Evolutionary conservation across 2,113 vertebrate genomes (phyloP).

Genomic region (Stomatorhinus ivindoensis): DNA sequence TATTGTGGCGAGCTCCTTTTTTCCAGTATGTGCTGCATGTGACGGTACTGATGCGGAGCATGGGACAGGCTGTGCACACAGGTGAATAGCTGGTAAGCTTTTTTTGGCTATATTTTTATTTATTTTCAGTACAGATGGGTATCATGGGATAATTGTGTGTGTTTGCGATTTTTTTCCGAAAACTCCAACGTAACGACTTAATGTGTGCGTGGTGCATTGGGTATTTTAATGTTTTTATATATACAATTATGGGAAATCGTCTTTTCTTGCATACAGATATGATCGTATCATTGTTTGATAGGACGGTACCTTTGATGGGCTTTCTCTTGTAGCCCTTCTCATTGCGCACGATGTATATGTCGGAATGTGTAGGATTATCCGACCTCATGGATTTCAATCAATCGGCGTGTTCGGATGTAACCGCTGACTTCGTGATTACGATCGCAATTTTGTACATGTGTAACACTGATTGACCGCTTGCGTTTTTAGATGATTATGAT

Average conservation of each 20-base stretch:
- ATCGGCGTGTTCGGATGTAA: neutral
- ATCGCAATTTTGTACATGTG: neutral
- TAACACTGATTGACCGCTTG: neutral
- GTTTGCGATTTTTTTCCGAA: neutral
- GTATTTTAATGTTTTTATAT: neutral
- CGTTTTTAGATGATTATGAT: neutral
- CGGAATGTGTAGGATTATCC: neutral
- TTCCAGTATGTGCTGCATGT: constrained; percentile 18
- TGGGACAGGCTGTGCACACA: constrained; percentile 8
- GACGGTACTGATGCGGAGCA: constrained; percentile 3
- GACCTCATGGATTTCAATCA: neutral
- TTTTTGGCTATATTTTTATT: neutral
- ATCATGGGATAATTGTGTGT: neutral
- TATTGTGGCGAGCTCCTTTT: neutral
- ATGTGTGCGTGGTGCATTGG: neutral
- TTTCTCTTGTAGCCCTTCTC: neutral
- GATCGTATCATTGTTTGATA: neutral
- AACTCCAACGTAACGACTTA: neutral
- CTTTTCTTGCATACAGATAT: neutral
- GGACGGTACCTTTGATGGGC: neutral
- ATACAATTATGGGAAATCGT: neutral
- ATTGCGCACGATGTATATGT: neutral
- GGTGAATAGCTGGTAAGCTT: constrained; percentile 20
- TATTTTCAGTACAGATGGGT: neutral
- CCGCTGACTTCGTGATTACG: neutral